A percentile compares a stretch with the other conserved stretches of the same genome.
Evolutionary conservation across 2,113 vertebrate genomes (phyloP).

Genomic region (Eleginops maclovinus): DNA sequence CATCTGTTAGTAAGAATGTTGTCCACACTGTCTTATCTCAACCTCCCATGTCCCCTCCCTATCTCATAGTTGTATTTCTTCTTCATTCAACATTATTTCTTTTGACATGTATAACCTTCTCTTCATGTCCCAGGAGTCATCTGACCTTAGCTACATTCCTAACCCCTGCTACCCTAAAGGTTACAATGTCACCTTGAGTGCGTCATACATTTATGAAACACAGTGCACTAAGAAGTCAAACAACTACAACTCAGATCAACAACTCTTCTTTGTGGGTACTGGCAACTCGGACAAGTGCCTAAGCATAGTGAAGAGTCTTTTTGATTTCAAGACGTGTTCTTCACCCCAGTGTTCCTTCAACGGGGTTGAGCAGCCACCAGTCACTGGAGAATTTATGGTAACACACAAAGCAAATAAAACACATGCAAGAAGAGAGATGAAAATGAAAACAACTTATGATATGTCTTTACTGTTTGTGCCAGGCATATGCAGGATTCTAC

Average conservation of each 20-base stretch:
- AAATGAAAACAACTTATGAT: not conserved
- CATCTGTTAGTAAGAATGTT: not conserved
- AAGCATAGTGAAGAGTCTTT: constrained; percentile 83
- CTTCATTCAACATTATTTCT: not conserved
- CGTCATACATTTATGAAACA: constrained; percentile 85
- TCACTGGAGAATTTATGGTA: constrained; percentile 91
- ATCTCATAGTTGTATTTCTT: not conserved
- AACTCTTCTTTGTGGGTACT: constrained; percentile 82
- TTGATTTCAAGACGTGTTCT: constrained; percentile 86
- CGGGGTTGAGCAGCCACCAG: constrained; percentile 87
- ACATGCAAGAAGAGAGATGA: not conserved
- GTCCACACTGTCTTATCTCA: not conserved
- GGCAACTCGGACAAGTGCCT: constrained; percentile 84
- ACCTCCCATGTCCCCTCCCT: not conserved
- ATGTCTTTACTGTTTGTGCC: constrained; percentile 20
- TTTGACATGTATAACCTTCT: not conserved
- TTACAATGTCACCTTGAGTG: constrained; percentile 69
- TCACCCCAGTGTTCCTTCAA: constrained; percentile 86
- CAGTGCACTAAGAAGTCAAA: constrained; percentile 84
- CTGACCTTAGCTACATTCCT: constrained; percentile 47
- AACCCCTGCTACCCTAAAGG: constrained; percentile 90
- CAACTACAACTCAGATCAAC: constrained; percentile 69
- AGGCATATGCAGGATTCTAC: constrained; percentile 96
- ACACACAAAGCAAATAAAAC: constrained; percentile 13
- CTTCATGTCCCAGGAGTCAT: constrained; percentile 57